phyloP scores from a whole-genome alignment of 1,140 invertebrate species.

The Latrodectus geometricus region DNA sequence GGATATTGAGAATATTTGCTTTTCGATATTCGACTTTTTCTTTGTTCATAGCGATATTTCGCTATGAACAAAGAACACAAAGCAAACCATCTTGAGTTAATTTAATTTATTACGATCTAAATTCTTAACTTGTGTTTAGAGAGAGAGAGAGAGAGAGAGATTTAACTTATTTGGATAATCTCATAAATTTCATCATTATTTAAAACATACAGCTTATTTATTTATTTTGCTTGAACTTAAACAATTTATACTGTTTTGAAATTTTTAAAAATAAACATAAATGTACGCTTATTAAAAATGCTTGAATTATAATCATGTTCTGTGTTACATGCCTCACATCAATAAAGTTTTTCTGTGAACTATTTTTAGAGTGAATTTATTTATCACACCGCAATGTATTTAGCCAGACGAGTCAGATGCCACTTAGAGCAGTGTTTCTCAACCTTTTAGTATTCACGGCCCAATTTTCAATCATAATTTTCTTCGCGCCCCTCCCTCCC shows the following conservation, averaged over 20 bases:
- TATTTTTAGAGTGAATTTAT: not conserved
- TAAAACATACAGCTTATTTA: not conserved
- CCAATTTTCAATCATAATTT: no score
- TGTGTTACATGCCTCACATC: not conserved
- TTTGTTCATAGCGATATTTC: not conserved
- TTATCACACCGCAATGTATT: not conserved
- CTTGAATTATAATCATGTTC: not conserved
- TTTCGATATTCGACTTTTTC: not conserved
- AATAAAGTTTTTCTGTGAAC: not conserved
- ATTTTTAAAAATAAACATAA: not conserved
- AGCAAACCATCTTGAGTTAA: not conserved
- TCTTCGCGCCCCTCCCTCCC: no score
- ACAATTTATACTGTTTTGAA: not conserved
- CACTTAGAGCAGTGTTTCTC: no score
- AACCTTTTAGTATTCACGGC: no score
- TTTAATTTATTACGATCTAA: not conserved
- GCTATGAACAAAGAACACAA: not conserved
- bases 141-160: no score
- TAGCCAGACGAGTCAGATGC: no score
- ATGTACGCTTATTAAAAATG: no score
- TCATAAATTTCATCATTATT: not conserved
- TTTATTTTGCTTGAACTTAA: not conserved
- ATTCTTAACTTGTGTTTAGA: not conserved
- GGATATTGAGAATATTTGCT: slow-evolving; percentile 12
- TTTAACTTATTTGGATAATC: not conserved